Percentiles rank a stretch among this genome's conserved stretches.
phyloP scores from a whole-genome alignment of 2,113 vertebrate species.

The Butastur rufipennis region DNA sequence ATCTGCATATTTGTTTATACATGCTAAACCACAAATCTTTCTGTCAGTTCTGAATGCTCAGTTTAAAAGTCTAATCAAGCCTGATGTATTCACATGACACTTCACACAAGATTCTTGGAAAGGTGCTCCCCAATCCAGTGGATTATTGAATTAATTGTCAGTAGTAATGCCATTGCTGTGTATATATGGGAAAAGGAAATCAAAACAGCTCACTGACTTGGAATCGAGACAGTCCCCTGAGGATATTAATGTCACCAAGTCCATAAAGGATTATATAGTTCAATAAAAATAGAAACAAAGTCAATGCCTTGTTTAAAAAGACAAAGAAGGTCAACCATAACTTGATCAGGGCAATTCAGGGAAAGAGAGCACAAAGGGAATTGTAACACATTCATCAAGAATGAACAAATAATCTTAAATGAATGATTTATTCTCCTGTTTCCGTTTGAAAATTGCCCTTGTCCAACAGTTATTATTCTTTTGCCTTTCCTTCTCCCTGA shows the following conservation, averaged over 20 bases:
- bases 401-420: neutral
- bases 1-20: neutral
- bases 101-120: slow-evolving; percentile 27
- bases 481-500: neutral
- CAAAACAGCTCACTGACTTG: slow-evolving; percentile 20
- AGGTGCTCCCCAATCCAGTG: neutral
- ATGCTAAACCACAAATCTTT: neutral
- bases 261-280: slow-evolving; percentile 37
- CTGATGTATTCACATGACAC: neutral
- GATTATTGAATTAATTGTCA: slow-evolving; percentile 49
- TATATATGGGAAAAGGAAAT: neutral
- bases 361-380: neutral
- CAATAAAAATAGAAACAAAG: slow-evolving; percentile 66
- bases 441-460: neutral
- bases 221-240: neutral
- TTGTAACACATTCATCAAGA: neutral
- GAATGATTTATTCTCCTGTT: neutral
- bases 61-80: neutral
- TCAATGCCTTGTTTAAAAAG: slow-evolving; percentile 32
- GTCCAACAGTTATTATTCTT: neutral
- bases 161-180: neutral
- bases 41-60: neutral
- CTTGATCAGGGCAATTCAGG: neutral
- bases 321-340: slow-evolving; percentile 59
- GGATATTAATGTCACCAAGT: slow-evolving; percentile 54